phyloP scores from a whole-genome alignment of 2,797 vertebrate species.

The Micromesistius poutassou region DNA sequence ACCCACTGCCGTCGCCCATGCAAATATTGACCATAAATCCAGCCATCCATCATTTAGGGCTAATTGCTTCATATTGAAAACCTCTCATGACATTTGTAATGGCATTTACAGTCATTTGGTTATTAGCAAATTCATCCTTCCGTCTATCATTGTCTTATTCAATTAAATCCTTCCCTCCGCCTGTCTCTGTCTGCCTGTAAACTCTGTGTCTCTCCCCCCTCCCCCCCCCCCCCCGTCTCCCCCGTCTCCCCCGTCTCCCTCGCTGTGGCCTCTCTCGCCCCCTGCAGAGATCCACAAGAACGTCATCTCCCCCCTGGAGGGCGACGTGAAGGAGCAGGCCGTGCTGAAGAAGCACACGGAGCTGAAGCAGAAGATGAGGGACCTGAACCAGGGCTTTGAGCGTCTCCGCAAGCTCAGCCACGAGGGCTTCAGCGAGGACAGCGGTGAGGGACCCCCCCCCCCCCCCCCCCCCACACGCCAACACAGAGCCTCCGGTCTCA shows the following conservation, averaged over 20 bases:
- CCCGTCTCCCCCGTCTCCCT: neutral
- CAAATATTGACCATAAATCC: neutral
- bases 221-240: neutral
- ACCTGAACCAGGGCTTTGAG: slow-evolving; percentile 89
- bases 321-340: slow-evolving; percentile 73
- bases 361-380: slow-evolving; percentile 84
- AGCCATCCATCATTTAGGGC: neutral
- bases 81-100: neutral
- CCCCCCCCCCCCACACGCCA: neutral
- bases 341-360: slow-evolving; percentile 84
- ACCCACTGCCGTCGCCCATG: too few relatives aligned
- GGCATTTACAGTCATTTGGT: slow-evolving; percentile 1
- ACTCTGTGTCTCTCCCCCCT: neutral
- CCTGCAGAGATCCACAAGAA: slow-evolving; percentile 86
- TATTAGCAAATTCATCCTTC: neutral
- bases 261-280: too few relatives aligned
- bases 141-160: neutral
- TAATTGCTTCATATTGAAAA: neutral
- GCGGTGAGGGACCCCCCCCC: slow-evolving; percentile 69
- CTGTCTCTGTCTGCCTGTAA: neutral
- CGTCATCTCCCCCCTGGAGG: slow-evolving; percentile 79
- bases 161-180: neutral
- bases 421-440: slow-evolving; percentile 81
- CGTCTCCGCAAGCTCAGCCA: slow-evolving; percentile 88
- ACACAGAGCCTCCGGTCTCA: neutral